Evolutionary conservation across 2,113 vertebrate genomes (phyloP).

Genomic region (Nycticorax nycticorax): DNA sequence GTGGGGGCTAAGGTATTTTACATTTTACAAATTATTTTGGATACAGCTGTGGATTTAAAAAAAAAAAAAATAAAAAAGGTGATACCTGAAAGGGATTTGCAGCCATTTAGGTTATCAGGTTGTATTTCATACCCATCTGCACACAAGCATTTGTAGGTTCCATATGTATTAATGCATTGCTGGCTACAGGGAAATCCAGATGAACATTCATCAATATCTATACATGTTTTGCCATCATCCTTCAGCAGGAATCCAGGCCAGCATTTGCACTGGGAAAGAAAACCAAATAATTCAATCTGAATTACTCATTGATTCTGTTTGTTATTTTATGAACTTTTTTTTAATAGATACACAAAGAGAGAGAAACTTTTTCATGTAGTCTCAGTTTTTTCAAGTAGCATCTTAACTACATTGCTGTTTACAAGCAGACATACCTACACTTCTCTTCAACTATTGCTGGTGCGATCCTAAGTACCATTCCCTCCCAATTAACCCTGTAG

Average conservation of each 20-base stretch:
- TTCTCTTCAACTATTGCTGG: background rate
- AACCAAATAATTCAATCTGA: slow-evolving; percentile 2
- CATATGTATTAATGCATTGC: slow-evolving; percentile 95
- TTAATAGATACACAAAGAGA: background rate
- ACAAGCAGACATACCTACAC: background rate
- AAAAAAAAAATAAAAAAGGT: background rate
- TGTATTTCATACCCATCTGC: slow-evolving; percentile 90
- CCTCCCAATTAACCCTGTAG: background rate
- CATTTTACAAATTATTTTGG: background rate
- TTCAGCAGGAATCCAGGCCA: slow-evolving; percentile 97
- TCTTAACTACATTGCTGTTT: background rate
- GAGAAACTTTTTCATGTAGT: background rate
- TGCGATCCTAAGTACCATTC: background rate
- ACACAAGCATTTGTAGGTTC: slow-evolving; percentile 94
- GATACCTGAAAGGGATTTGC: slow-evolving; percentile 93
- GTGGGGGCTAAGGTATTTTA: background rate
- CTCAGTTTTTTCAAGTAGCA: background rate
- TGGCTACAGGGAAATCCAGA: slow-evolving; percentile 95
- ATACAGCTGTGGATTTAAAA: background rate
- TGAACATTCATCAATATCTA: slow-evolving; percentile 93
- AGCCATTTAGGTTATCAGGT: slow-evolving; percentile 85
- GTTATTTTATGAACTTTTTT: background rate
- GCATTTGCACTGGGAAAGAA: slow-evolving; percentile 89
- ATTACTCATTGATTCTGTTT: background rate
- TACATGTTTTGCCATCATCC: slow-evolving; percentile 93